Percentiles rank a stretch among this genome's conserved stretches.
Evolutionary conservation across 2,113 vertebrate species (phyloP).

Genomic region (Pelecanus crispus): DNA sequence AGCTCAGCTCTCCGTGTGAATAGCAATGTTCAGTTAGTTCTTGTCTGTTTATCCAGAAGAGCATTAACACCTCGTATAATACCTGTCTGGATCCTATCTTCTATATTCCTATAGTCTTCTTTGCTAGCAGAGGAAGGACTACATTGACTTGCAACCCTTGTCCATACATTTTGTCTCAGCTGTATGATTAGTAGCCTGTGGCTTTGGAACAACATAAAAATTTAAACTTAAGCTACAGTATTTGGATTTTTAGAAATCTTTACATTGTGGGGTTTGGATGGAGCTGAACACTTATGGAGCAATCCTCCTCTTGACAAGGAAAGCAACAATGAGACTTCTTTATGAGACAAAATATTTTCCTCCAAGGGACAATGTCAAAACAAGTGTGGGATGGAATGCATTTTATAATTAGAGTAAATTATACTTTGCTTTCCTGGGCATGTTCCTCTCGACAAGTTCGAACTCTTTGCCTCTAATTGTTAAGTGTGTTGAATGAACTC

Average conservation of each 20-base stretch:
- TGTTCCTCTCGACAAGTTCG: conserved; percentile 22
- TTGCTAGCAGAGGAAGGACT: not conserved
- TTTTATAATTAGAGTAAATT: conserved; percentile 17
- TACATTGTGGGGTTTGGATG: not conserved
- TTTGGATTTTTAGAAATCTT: not conserved
- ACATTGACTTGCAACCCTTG: not conserved
- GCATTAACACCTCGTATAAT: not conserved
- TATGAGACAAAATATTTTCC: not conserved
- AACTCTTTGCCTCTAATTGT: conserved; percentile 36
- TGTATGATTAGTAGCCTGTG: not conserved
- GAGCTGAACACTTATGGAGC: not conserved
- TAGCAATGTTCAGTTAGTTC: not conserved
- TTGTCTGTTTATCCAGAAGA: not conserved
- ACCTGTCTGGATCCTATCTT: not conserved
- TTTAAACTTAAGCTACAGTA: not conserved
- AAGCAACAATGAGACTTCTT: not conserved
- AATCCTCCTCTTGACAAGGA: not conserved
- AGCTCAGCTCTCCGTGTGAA: not conserved
- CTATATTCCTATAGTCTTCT: not conserved
- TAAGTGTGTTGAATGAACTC: not conserved
- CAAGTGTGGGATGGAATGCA: conserved; percentile 52
- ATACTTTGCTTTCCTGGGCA: conserved; percentile 35
- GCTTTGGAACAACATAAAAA: not conserved
- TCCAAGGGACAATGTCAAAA: conserved; percentile 26
- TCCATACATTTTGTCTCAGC: not conserved